phyloP scores from a whole-genome alignment of 2,888 invertebrate species.

The Hirtodrosophila confusa region DNA sequence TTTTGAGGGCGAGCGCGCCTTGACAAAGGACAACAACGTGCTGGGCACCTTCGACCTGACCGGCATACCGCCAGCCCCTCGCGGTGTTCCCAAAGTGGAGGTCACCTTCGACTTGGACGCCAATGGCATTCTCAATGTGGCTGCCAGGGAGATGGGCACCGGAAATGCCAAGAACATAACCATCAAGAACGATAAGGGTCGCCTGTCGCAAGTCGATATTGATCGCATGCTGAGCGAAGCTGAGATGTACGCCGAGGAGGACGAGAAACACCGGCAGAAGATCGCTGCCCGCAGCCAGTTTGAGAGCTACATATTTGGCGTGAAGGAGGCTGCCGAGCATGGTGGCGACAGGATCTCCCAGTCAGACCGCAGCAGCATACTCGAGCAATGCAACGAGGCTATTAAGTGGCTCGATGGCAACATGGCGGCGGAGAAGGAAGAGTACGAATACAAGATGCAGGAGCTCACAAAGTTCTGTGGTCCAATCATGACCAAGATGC shows the following conservation, averaged over 20 bases:
- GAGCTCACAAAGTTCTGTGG: slow-evolving; percentile 83
- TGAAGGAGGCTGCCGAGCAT: slow-evolving; percentile 89
- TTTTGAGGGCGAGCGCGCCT: slow-evolving; percentile 91
- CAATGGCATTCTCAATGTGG: slow-evolving; percentile 96
- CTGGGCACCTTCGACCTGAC: slow-evolving; percentile 98
- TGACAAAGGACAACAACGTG: slow-evolving; percentile 97
- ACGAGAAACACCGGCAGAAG: slow-evolving; percentile 88
- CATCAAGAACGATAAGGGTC: slow-evolving; percentile 93
- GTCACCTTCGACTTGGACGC: slow-evolving; percentile 94
- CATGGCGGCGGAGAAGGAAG: slow-evolving; percentile 90
- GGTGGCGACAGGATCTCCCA: slow-evolving; percentile 85
- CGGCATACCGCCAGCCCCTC: slow-evolving; percentile 97
- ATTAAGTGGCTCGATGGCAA: slow-evolving; percentile 91
- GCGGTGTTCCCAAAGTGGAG: slow-evolving; percentile 94
- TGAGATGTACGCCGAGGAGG: slow-evolving; percentile 90
- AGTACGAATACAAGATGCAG: slow-evolving; percentile 86
- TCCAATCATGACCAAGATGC: slow-evolving; percentile 85
- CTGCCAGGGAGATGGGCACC: slow-evolving; percentile 89
- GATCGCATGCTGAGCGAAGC: slow-evolving; percentile 91
- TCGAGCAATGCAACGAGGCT: slow-evolving; percentile 87
- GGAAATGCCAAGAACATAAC: slow-evolving; percentile 90
- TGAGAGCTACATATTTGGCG: slow-evolving; percentile 88
- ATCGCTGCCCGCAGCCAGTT: slow-evolving; percentile 89
- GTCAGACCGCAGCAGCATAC: slow-evolving; percentile 37
- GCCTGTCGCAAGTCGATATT: slow-evolving; percentile 92